Evolutionary conservation across 2,888 invertebrate species (phyloP).

Genomic region (Eulithis prunata): DNA sequence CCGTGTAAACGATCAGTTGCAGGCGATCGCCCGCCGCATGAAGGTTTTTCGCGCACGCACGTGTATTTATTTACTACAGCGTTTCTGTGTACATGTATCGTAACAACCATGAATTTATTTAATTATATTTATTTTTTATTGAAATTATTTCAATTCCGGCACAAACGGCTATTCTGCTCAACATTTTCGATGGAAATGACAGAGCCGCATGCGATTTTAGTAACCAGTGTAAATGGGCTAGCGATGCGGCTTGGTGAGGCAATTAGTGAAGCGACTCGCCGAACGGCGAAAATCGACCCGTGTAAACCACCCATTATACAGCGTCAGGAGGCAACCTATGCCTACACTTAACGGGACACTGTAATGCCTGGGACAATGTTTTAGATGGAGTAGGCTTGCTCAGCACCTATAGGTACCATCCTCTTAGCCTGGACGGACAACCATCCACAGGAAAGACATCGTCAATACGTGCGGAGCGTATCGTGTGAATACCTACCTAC

Average conservation of each 20-base stretch:
- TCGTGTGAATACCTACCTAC: conserved; percentile 14
- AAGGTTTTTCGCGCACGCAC: conserved; percentile 38
- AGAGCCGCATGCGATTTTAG: conserved; percentile 55
- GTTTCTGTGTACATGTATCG: no score
- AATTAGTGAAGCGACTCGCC: conserved; percentile 46
- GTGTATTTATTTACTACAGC: no score
- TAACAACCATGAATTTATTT: no score
- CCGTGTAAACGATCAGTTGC: conserved; percentile 9
- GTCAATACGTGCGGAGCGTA: no score
- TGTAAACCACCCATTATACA: conserved; percentile 33
- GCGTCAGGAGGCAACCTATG: no score
- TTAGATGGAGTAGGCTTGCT: no score
- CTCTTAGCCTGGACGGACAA: no score
- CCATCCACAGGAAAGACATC: no score
- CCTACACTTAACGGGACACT: no score
- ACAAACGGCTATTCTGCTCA: conserved; percentile 48
- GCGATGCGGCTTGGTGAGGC: conserved; percentile 49
- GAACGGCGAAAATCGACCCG: conserved; percentile 57
- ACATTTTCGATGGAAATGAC: conserved; percentile 52
- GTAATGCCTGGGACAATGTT: no score
- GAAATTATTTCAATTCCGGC: conserved; percentile 34
- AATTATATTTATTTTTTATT: no score
- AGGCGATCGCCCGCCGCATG: conserved; percentile 21
- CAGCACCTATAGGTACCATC: no score
- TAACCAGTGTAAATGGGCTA: conserved; percentile 53